Evolutionary conservation across 37 sponge, comb jelly and placozoan species (phyloP).

Genomic region (Cladorhizidae sp.): DNA sequence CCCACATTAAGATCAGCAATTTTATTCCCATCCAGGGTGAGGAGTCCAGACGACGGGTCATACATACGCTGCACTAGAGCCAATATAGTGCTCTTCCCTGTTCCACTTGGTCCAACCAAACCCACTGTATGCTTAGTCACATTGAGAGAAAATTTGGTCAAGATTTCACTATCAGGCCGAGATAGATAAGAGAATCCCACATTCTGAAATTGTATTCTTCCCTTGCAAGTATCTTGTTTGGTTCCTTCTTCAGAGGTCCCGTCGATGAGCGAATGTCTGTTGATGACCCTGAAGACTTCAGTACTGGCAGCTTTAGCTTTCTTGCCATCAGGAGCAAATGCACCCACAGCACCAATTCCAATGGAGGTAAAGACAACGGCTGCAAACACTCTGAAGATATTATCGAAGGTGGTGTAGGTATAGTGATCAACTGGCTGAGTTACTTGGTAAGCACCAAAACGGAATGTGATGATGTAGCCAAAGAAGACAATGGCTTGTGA

Average conservation of each 20-base stretch:
- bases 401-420: constrained; percentile 4
- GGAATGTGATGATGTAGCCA: constrained; percentile 56
- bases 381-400: constrained; percentile 55
- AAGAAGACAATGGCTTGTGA: constrained; percentile 57
- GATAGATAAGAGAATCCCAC: constrained; percentile 82
- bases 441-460: constrained; percentile 78
- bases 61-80: constrained; percentile 88
- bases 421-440: constrained; percentile 24
- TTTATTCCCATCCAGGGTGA: constrained; percentile 44
- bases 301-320: constrained; percentile 65
- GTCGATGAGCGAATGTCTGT: constrained; percentile 61
- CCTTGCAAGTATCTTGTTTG: constrained; percentile 40
- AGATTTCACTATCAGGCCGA: constrained; percentile 60
- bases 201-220: constrained; percentile 44
- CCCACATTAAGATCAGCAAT: constrained; percentile 69
- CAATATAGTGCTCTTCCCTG: constrained; percentile 96
- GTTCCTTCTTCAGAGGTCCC: constrained; percentile 59
- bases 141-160: constrained; percentile 46
- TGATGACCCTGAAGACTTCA: constrained; percentile 61
- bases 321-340: constrained; percentile 68
- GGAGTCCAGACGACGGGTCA: constrained; percentile 53
- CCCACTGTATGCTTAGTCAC: constrained; percentile 85
- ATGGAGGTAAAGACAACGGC: constrained; percentile 69
- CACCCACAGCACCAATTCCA: constrained; percentile 46
- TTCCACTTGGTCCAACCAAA: constrained; percentile 92